A percentile compares a stretch with the other conserved stretches of the same genome.
Conservation (phyloP, 2,888 invertebrate genomes). For the Agrilus cyanescens region DNA sequence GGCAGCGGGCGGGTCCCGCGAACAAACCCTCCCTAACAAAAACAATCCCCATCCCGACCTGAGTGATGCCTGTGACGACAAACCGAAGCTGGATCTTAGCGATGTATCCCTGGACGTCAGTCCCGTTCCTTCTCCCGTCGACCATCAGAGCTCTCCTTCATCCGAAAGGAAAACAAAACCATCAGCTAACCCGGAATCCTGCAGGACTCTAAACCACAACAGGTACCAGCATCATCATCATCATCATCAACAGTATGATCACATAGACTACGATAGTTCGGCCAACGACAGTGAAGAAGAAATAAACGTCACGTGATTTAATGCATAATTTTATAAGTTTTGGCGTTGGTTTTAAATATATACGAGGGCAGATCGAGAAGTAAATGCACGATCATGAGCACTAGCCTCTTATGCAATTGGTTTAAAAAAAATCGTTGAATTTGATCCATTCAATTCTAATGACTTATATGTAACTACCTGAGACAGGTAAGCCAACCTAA, state of each 20-base stretch:
- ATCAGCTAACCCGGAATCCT: conserved; percentile 1
- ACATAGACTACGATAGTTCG: conserved; percentile 39
- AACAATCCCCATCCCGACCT: conserved; percentile 93
- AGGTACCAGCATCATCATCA: conserved; percentile 16
- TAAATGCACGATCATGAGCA: too few relatives aligned
- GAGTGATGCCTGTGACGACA: conserved; percentile 78
- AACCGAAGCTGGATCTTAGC: conserved; percentile 50
- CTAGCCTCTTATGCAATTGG: too few relatives aligned
- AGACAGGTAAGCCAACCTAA: too few relatives aligned
- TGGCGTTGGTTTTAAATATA: neutral
- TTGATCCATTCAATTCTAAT: too few relatives aligned
- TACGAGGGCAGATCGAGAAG: too few relatives aligned
- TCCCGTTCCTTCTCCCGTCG: conserved; percentile 33
- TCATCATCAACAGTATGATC: conserved; percentile 33
- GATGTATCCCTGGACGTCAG: conserved; percentile 44
- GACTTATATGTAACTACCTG: too few relatives aligned
- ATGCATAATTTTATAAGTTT: conserved; percentile 1
- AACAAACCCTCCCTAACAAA: conserved; percentile 91
- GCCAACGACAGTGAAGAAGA: conserved; percentile 62
- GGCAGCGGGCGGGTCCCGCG: conserved; percentile 85
- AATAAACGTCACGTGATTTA: conserved; percentile 76
- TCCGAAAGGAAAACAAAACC: conserved; percentile 8
- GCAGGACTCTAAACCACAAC: conserved; percentile 9
- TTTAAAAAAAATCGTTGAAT: too few relatives aligned
- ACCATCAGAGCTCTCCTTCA: conserved; percentile 21